Base-by-base conservation (phyloP, 2,113 vertebrate genomes). In the Phocoena phocoena region DNA sequence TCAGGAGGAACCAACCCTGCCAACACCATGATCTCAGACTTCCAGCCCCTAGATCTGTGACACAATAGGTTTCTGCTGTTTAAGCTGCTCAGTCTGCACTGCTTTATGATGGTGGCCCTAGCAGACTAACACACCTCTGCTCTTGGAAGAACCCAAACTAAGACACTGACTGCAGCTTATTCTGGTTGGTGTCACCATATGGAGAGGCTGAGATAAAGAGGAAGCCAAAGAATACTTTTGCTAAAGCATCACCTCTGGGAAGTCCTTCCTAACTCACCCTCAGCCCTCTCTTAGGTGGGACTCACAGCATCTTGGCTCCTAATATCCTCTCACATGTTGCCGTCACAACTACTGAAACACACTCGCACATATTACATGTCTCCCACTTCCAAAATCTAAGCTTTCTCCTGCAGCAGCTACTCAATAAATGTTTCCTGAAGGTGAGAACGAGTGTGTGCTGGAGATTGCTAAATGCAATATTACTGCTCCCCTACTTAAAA, bases 141-240 rank as follows among this genome's bases (percentile, higher is more conserved):
- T 88, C 38, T 88, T 5, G 14, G 33, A 21, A 82, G 13, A 82
- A 70, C 31, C n/a, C 21, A 73, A n/a, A 68, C 14, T 36, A 93
- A 76, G 60, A n/a, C 6, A 65, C 31, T 2, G 31, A 9, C 12
- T 18, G 3, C 1, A 0, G 31, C 23, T 6, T 60, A 0, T 65
- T 87, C 67, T 5, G 38, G 50, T 7, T 71, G 9, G 28, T 83
- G 36, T 87, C 92, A 87, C 11, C 31, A 50, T 14, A 36, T 25
- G 1, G 38, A 92, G 60, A 83, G 53, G 68, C 6, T 55, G 63
- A 62, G 9, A 53, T 18, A 20, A 44, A 41, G 55, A 60, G 60
- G 23, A 94, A 68, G 58, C 47, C 8, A 67, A 60, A 36, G 65
- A 28, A 60, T 5, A 76, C 11, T 7, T 65, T 5, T 23, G 76